phyloP scores from a whole-genome alignment of 2,113 vertebrate genomes.

The Calonectris borealis region DNA sequence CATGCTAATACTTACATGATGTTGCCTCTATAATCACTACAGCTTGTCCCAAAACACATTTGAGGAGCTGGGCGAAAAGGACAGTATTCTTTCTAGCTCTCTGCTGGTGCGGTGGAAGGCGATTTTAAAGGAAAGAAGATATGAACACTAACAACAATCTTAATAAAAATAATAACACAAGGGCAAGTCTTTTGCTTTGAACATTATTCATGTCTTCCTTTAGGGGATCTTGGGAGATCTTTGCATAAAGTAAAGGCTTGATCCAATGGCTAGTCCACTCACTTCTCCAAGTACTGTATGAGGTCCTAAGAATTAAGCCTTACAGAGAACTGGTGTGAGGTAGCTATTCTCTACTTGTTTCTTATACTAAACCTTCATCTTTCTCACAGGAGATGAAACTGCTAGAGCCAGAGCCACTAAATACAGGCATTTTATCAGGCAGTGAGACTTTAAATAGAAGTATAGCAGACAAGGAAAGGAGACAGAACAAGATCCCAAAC shows the following conservation, averaged over 20 bases:
- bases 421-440: not conserved
- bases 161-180: not conserved
- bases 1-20: not conserved
- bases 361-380: not conserved
- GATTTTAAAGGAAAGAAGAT: not conserved
- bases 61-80: not conserved
- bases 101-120: not conserved
- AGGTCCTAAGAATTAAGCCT: not conserved
- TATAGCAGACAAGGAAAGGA: not conserved
- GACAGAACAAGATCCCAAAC: not conserved
- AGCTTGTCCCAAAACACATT: not conserved
- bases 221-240: not conserved
- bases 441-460: constrained; percentile 14
- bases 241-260: not conserved
- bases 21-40: not conserved
- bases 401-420: not conserved
- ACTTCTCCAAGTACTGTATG: not conserved
- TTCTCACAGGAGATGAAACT: not conserved
- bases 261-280: not conserved
- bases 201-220: not conserved
- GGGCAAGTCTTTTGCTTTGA: not conserved
- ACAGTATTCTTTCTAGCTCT: not conserved
- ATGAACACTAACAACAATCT: not conserved
- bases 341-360: not conserved
- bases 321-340: not conserved